A percentile compares a stretch with the other conserved stretches of the same genome.
Conservation (phyloP, 2,113 vertebrate genomes). For the Paramisgurnus dabryanus region DNA sequence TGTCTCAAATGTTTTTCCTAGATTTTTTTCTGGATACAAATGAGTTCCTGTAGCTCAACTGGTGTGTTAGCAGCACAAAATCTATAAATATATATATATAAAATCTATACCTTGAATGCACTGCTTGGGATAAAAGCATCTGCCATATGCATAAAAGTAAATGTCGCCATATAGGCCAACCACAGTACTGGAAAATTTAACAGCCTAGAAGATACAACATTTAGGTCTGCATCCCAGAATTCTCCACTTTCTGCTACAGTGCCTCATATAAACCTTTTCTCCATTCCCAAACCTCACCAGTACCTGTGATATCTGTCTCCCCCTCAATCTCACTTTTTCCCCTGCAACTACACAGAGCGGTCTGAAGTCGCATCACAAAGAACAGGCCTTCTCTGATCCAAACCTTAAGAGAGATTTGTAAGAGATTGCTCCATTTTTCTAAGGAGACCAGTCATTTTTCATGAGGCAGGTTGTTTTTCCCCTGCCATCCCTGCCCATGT, state of each 20-base stretch:
- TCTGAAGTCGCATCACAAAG: slow-evolving; percentile 1
- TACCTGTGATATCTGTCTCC: neutral
- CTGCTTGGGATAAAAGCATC: no score
- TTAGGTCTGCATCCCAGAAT: neutral
- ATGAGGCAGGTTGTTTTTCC: neutral
- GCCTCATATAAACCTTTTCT: neutral
- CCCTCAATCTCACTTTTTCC: neutral
- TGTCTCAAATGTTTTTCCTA: no score
- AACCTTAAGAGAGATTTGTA: slow-evolving; percentile 2
- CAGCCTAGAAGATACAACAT: neutral
- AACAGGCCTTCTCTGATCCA: slow-evolving; percentile 18
- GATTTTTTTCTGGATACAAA: no score
- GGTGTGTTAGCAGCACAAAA: no score
- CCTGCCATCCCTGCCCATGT: neutral
- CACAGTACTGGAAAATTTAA: no score
- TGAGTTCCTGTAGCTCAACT: no score
- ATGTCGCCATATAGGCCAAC: no score
- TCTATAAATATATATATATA: no score
- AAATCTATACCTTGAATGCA: no score
- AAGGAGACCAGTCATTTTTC: slow-evolving; percentile 13
- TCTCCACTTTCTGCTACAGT: neutral
- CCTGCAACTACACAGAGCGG: neutral
- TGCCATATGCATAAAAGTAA: no score
- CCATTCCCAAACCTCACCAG: slow-evolving; percentile 3
- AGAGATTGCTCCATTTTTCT: slow-evolving; percentile 19